A percentile compares a stretch with the other conserved stretches of the same genome.
Evolutionary conservation across 2,113 vertebrate genomes (phyloP).

Genomic region (Eira barbara): DNA sequence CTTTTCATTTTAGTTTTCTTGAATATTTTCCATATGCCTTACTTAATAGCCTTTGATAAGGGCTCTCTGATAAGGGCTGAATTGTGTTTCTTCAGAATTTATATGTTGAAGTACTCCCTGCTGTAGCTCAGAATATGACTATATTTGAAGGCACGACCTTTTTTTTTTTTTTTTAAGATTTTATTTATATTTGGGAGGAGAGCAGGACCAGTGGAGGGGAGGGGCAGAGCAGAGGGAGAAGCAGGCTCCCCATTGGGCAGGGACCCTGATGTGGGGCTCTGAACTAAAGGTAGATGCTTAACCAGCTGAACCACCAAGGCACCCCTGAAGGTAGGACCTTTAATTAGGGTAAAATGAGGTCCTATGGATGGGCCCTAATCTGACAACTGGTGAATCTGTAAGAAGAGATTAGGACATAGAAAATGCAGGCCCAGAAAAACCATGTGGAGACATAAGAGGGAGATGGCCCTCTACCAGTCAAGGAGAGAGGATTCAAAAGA

Average conservation of each 20-base stretch:
- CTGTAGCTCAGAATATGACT: neutral
- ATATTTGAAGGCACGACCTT: neutral
- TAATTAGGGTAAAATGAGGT: neutral
- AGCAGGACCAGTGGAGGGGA: neutral
- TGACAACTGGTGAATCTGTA: neutral
- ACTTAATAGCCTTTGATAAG: neutral
- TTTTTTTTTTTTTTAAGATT: neutral
- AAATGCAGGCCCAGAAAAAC: neutral
- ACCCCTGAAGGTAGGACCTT: neutral
- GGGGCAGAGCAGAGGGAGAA: neutral
- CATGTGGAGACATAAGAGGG: neutral
- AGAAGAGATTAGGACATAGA: neutral
- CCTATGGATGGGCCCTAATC: neutral
- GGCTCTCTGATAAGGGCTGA: neutral
- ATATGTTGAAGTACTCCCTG: neutral
- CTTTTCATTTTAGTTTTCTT: conserved; percentile 23
- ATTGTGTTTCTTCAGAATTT: neutral
- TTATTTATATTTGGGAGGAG: neutral
- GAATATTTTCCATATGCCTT: neutral
- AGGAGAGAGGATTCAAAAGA: neutral
- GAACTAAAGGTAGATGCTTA: neutral
- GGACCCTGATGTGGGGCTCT: neutral
- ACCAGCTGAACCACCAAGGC: neutral
- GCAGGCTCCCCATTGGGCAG: neutral
- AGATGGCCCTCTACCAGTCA: neutral